phyloP scores from a whole-genome alignment of 1,140 invertebrate species.

The Schlechtendalia chinensis region DNA sequence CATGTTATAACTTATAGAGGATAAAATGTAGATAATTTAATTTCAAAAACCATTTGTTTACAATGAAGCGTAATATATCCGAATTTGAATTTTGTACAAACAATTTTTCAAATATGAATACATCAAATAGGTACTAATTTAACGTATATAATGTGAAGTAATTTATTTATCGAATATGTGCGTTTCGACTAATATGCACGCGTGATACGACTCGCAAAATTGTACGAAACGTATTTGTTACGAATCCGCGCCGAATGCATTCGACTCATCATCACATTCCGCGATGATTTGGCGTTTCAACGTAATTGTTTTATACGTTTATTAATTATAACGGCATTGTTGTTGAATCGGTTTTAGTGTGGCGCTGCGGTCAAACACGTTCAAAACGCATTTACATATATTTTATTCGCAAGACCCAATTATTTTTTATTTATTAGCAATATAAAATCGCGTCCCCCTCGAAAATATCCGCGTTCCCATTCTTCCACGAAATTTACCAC shows the following conservation, averaged over 20 bases:
- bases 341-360: background rate
- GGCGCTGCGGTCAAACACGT: background rate
- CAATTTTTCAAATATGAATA: background rate
- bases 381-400: background rate
- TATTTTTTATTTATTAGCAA: slow-evolving; percentile 43
- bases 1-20: no score
- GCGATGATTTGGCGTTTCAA: background rate
- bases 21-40: no score
- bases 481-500: slow-evolving; percentile 48
- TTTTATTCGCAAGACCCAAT: slow-evolving; percentile 33
- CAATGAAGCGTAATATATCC: no score
- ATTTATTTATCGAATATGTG: background rate
- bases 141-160: background rate
- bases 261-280: background rate
- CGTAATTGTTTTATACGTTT: background rate
- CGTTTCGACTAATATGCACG: no score
- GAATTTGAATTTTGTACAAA: no score
- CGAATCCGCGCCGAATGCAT: background rate
- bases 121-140: background rate
- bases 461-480: slow-evolving; percentile 25
- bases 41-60: no score
- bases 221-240: background rate
- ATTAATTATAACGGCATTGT: background rate
- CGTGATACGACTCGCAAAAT: background rate
- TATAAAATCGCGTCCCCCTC: slow-evolving; percentile 30